Percentiles rank a stretch among this genome's conserved stretches.
These are phyloP conservation scores for Jacana jacana DNA, from an alignment of 2,113 vertebrate genomes.

Conservation along the genomic window DNA sequence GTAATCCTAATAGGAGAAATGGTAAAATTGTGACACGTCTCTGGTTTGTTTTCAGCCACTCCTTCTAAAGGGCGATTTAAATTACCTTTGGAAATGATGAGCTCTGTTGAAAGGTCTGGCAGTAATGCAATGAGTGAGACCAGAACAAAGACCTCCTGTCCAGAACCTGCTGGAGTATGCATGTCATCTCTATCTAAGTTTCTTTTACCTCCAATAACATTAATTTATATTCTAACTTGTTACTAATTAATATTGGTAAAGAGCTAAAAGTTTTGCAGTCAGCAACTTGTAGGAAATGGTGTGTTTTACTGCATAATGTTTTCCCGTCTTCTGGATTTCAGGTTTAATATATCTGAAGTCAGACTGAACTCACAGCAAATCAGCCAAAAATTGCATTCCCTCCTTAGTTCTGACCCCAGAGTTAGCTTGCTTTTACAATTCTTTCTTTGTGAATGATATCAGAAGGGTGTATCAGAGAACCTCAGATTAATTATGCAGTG, in stretches of 20 bases:
- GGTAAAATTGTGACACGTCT: neutral
- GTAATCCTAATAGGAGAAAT: neutral
- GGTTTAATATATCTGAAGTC: neutral
- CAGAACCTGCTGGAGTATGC: neutral
- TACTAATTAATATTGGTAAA: neutral
- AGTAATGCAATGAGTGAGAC: neutral
- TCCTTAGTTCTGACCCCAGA: neutral
- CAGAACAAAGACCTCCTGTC: neutral
- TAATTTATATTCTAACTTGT: neutral
- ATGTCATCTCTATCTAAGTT: constrained; percentile 8
- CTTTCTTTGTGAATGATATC: neutral
- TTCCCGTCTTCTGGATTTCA: neutral
- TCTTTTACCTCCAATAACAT: neutral
- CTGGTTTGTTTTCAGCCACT: constrained; percentile 63
- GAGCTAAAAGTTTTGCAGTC: neutral
- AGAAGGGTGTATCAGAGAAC: neutral
- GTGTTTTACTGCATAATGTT: neutral
- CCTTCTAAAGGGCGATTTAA: constrained; percentile 73
- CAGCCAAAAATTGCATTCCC: neutral
- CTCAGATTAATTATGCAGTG: neutral
- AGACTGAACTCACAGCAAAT: neutral
- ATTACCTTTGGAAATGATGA: constrained; percentile 77
- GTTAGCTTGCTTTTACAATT: neutral
- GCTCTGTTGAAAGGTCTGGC: constrained; percentile 61
- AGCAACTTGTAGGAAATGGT: neutral